Evolutionary conservation across 2,113 vertebrate species (phyloP), one percentile per base, ranked within the genome.

Genomic region (Melanerpes formicivorus): DNA sequence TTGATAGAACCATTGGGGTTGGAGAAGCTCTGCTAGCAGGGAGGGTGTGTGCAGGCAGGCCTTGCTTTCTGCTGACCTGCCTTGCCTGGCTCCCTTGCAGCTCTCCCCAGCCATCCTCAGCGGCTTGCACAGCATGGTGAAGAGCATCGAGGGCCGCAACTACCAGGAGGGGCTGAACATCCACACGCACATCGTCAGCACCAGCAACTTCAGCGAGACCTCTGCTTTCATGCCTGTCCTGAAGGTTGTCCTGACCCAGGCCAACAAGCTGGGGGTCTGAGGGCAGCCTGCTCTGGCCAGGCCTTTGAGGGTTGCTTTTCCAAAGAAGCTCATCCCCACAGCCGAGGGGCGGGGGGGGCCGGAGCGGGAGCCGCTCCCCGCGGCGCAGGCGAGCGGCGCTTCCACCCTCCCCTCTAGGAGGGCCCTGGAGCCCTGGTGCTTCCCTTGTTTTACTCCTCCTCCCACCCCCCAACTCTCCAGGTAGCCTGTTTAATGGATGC

Each of bases 211-310:
- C 97, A 99, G 99, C 4, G 99, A 99, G 97, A 99, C 98, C 15
- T 99, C 99, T 0, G 99, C 99, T n/a, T 99, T 99, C 96, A 99
- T 99, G 99, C 99, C 99, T 0, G 98, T 99, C 10, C 98, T 99
- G 58, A 99, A 99, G 95, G 99, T 99, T 60, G 98, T 99, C 81
- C 98, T 99, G 92, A 99, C 99, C 25, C 99, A 99, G 93, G 99
- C 99, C 96, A 99, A 99, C 71, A 99, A 99, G 90, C 97, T 99
- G 27, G 98, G 98, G 2, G 99, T 99, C 85, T 98, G 88, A 98
- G 63, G 82, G 4, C 9, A 80, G 40, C 77, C 73, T 83, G 21
- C 83, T 5, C 32, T 46, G 22, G 84, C 75, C 29, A 44, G 62
- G 65, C 88, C 74, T 55, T 44, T 48, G 44, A 78, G 4, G 27